Conservation (phyloP, 2,113 vertebrate genomes). For the Erpornis zantholeuca region DNA sequence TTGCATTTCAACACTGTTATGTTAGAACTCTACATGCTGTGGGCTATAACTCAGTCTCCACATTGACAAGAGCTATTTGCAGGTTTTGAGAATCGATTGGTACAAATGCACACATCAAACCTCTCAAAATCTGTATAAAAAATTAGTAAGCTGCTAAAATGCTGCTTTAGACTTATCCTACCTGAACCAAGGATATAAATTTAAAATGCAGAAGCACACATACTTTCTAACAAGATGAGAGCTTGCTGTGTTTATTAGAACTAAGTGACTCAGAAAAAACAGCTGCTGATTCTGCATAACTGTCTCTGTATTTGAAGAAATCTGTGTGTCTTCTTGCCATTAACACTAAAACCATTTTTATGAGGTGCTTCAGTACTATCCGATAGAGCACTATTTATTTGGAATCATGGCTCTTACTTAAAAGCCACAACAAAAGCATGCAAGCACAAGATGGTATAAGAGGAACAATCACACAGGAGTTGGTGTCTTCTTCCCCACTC, state of each 20-base stretch:
- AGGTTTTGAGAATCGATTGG: not conserved
- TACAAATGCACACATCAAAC: not conserved
- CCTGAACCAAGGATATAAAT: constrained; percentile 9
- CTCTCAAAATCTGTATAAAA: not conserved
- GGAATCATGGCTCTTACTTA: not conserved
- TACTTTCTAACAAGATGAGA: not conserved
- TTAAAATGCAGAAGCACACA: not conserved
- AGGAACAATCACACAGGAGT: not conserved
- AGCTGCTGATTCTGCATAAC: constrained; percentile 42
- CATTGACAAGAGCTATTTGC: not conserved
- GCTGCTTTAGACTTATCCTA: not conserved
- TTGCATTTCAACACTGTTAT: not conserved
- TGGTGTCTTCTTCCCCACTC: not conserved
- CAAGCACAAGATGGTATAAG: not conserved
- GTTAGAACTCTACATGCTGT: not conserved
- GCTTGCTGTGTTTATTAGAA: constrained; percentile 35
- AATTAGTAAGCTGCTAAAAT: not conserved
- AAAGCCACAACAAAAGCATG: not conserved
- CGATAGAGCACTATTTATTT: not conserved
- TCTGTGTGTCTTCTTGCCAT: not conserved
- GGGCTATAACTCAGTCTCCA: not conserved
- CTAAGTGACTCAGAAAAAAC: constrained; percentile 18
- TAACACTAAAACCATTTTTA: constrained; percentile 50
- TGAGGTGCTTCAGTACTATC: constrained; percentile 15
- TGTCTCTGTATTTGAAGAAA: not conserved